Conservation (phyloP, 2,113 vertebrate species). For the Chascanopsetta lugubris region DNA sequence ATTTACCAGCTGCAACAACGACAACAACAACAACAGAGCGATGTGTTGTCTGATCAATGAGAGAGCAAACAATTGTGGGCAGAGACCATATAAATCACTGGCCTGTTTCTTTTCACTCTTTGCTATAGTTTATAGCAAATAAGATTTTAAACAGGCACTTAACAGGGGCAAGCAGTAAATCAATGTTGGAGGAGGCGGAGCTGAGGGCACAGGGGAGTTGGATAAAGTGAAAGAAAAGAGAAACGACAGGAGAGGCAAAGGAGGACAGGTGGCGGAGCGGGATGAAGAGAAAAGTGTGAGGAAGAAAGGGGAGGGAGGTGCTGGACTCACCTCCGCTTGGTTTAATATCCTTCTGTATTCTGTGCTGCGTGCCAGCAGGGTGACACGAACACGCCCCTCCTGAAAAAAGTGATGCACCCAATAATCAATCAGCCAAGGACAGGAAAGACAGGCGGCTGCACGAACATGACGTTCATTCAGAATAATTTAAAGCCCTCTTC, state of each 20-base stretch:
- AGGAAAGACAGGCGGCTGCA: conserved; percentile 37
- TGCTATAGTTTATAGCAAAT: conserved; percentile 69
- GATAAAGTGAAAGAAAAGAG: conserved; percentile 15
- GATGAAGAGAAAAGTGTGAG: conserved; percentile 26
- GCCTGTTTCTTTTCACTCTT: conserved; percentile 58
- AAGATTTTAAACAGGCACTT: conserved; percentile 74
- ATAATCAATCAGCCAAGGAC: conserved; percentile 69
- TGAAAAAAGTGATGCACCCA: conserved; percentile 73
- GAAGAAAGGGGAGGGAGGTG: conserved; percentile 5
- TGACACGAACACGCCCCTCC: conserved; percentile 92
- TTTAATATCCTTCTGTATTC: conserved; percentile 95
- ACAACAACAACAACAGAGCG: conserved; percentile 70
- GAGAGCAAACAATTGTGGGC: conserved; percentile 52
- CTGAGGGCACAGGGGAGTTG: conserved; percentile 10
- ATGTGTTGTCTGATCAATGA: conserved; percentile 70
- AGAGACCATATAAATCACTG: conserved; percentile 67
- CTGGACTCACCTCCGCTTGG: conserved; percentile 88
- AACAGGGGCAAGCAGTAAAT: conserved; percentile 72
- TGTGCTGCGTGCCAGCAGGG: conserved; percentile 93
- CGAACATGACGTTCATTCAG: conserved; percentile 51
- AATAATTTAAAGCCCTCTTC: conserved; percentile 11
- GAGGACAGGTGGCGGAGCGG: conserved; percentile 9
- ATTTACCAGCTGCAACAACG: conserved; percentile 86
- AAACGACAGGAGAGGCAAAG: conserved; percentile 19
- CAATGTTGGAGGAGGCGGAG: conserved; percentile 51